Evolutionary conservation across 2,888 invertebrate genomes (phyloP).

Genomic region (Parnassius mnemosyne): DNA sequence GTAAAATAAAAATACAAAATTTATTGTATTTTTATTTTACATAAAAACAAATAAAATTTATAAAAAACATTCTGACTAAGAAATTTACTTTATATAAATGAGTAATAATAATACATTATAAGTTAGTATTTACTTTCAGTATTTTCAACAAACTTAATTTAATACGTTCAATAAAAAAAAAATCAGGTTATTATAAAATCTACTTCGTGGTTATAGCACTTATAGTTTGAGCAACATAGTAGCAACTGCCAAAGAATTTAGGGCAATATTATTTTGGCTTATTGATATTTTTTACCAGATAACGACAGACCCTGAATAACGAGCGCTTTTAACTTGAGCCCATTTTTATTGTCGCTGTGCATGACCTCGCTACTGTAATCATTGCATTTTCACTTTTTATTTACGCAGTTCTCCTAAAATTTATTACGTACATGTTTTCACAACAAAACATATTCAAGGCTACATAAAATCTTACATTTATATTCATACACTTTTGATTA

Average conservation of each 20-base stretch:
- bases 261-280: constrained; percentile 5
- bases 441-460: constrained; percentile 37
- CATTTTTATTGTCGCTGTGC: constrained; percentile 46
- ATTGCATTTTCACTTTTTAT: constrained; percentile 49
- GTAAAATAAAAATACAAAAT: too few relatives aligned
- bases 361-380: constrained; percentile 47
- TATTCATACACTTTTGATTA: constrained; percentile 13
- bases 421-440: constrained; percentile 34
- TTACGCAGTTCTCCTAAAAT: constrained; percentile 41
- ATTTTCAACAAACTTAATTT: too few relatives aligned
- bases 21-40: too few relatives aligned
- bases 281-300: neutral
- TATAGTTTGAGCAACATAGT: neutral
- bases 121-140: too few relatives aligned
- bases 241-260: neutral
- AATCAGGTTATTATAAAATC: too few relatives aligned
- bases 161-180: too few relatives aligned
- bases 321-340: constrained; percentile 20
- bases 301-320: constrained; percentile 12
- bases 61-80: too few relatives aligned
- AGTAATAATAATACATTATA: too few relatives aligned
- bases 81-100: too few relatives aligned
- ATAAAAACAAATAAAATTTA: too few relatives aligned
- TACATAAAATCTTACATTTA: constrained; percentile 24
- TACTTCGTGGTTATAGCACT: neutral